Conservation (phyloP, 2,797 vertebrate species). For the Brachyalestes nurse region DNA sequence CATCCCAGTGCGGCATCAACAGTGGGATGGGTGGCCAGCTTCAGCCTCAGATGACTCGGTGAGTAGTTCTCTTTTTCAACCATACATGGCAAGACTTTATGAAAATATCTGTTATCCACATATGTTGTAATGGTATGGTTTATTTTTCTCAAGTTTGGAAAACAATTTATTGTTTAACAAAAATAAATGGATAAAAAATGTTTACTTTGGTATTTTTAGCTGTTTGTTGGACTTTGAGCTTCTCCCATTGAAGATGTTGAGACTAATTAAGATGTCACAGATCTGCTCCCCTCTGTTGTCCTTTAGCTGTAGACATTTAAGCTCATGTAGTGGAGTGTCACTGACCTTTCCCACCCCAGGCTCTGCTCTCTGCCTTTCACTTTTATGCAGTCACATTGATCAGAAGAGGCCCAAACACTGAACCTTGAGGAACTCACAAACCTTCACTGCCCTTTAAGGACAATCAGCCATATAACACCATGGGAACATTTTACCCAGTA, state of each 20-base stretch:
- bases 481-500: slow-evolving; percentile 73
- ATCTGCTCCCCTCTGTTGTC: slow-evolving; percentile 67
- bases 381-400: slow-evolving; percentile 75
- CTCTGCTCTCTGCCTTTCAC: slow-evolving; percentile 74
- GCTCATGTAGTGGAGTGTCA: slow-evolving; percentile 80
- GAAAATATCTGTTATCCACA: neutral
- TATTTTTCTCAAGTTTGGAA: neutral
- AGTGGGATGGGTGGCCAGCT: slow-evolving; percentile 98
- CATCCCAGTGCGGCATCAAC: slow-evolving; percentile 96
- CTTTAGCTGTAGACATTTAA: slow-evolving; percentile 80
- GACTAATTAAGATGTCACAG: slow-evolving; percentile 82
- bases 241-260: slow-evolving; percentile 66
- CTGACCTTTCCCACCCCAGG: slow-evolving; percentile 76
- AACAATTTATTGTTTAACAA: neutral
- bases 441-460: slow-evolving; percentile 62
- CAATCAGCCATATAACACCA: slow-evolving; percentile 65
- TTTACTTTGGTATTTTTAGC: slow-evolving; percentile 8
- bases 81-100: neutral
- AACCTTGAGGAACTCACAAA: slow-evolving; percentile 76
- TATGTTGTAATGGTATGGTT: neutral
- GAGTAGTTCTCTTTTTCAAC: slow-evolving; percentile 65
- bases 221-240: slow-evolving; percentile 15
- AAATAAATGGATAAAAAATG: neutral
- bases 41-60: slow-evolving; percentile 92
- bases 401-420: slow-evolving; percentile 72